Evolutionary conservation across 2,888 invertebrate species (phyloP).

Genomic region (Dryococelus australis): DNA sequence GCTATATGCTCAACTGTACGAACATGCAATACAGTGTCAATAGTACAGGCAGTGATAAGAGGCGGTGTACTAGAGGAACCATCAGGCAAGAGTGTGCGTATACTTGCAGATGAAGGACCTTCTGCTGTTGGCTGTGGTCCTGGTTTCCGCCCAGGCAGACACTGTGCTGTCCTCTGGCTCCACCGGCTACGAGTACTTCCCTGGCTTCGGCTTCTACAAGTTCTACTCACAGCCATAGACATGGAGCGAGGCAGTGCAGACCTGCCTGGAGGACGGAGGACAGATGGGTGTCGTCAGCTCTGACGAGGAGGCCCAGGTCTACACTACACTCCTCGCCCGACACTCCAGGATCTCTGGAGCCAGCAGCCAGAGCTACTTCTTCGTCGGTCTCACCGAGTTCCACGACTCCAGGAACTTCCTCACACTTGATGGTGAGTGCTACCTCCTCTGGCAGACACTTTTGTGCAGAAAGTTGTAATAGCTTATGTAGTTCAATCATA

Average conservation of each 20-base stretch:
- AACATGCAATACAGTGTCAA: too few relatives aligned
- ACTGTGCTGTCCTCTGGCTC: constrained; percentile 54
- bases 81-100: too few relatives aligned
- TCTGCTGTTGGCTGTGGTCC: constrained; percentile 51
- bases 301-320: constrained; percentile 20
- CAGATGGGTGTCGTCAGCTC: constrained; percentile 44
- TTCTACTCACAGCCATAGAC: constrained; percentile 21
- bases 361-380: constrained; percentile 31
- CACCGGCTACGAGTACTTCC: constrained; percentile 45
- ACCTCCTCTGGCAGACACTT: background rate
- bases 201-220: constrained; percentile 32
- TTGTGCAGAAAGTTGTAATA: too few relatives aligned
- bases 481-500: too few relatives aligned
- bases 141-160: constrained; percentile 49
- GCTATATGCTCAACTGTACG: too few relatives aligned
- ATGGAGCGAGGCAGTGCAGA: constrained; percentile 7
- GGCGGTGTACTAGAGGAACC: too few relatives aligned
- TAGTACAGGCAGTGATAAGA: too few relatives aligned
- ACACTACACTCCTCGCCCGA: constrained; percentile 30
- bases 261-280: constrained; percentile 36
- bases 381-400: constrained; percentile 42
- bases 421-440: constrained; percentile 38
- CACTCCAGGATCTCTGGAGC: constrained; percentile 33
- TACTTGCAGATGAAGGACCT: too few relatives aligned
- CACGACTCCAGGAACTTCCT: constrained; percentile 38